These are phyloP conservation scores for Crocidura indochinensis DNA, from an alignment of 2,797 vertebrate genomes.

Conservation along the genomic window DNA sequence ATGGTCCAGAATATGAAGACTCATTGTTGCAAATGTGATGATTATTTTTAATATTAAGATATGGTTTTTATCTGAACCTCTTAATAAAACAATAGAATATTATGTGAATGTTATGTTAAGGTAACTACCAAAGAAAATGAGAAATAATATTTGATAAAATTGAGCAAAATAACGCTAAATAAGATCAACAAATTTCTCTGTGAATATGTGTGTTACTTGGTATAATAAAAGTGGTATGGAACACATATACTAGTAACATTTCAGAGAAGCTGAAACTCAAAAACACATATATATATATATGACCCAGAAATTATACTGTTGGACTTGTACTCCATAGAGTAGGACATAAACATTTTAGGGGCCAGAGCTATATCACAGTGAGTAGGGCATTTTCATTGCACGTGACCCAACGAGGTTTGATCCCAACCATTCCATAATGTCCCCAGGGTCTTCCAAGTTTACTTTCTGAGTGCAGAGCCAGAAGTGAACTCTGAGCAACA, in stretches of 20 bases:
- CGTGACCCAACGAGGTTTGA: too few relatives aligned
- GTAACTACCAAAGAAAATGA: conserved; percentile 46
- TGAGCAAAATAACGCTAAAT: background rate
- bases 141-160: background rate
- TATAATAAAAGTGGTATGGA: background rate
- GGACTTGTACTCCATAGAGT: too few relatives aligned
- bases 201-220: background rate
- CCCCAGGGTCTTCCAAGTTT: too few relatives aligned
- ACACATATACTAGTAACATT: background rate
- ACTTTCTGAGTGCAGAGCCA: too few relatives aligned
- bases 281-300: background rate
- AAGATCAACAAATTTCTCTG: background rate
- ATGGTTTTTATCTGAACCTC: conserved; percentile 35
- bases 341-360: too few relatives aligned
- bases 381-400: too few relatives aligned
- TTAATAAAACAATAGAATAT: conserved; percentile 61
- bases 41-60: conserved; percentile 62
- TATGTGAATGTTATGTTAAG: conserved; percentile 53
- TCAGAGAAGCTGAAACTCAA: background rate
- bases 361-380: too few relatives aligned
- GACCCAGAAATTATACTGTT: too few relatives aligned
- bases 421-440: too few relatives aligned
- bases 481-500: too few relatives aligned
- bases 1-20: background rate
- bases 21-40: conserved; percentile 43